These are phyloP conservation scores for Orientallactaga sibirica DNA, from an alignment of 2,797 vertebrate genomes.

Conservation along the genomic window DNA sequence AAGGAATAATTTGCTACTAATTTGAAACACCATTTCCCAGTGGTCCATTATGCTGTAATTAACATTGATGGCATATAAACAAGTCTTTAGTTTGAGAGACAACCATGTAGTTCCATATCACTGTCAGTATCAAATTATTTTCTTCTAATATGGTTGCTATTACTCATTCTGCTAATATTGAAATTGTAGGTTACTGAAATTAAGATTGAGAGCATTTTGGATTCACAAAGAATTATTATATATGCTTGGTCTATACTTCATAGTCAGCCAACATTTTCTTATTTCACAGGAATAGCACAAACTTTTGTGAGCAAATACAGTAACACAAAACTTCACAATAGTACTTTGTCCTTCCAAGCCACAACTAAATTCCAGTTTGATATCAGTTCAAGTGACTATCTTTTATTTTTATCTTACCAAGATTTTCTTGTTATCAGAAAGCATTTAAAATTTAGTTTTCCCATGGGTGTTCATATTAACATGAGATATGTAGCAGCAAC, in stretches of 20 bases:
- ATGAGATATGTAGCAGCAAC: slow-evolving; percentile 8
- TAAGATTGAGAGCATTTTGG: slow-evolving; percentile 35
- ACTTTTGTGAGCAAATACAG: slow-evolving; percentile 46
- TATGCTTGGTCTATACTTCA: slow-evolving; percentile 46
- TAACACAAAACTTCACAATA: slow-evolving; percentile 15
- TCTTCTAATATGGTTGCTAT: slow-evolving; percentile 51
- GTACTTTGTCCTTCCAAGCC: slow-evolving; percentile 49
- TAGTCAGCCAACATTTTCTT: slow-evolving; percentile 45
- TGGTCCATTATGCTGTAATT: background rate
- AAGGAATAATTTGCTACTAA: slow-evolving; percentile 26
- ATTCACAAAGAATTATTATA: background rate
- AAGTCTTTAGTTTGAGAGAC: slow-evolving; percentile 52
- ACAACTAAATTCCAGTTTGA: slow-evolving; percentile 54
- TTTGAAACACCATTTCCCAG: slow-evolving; percentile 44
- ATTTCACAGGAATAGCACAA: slow-evolving; percentile 45
- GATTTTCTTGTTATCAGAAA: slow-evolving; percentile 61
- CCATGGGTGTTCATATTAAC: slow-evolving; percentile 48
- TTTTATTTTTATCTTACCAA: slow-evolving; percentile 2
- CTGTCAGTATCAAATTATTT: slow-evolving; percentile 56
- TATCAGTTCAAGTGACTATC: slow-evolving; percentile 36
- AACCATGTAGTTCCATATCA: slow-evolving; percentile 11
- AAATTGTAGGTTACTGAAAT: slow-evolving; percentile 35
- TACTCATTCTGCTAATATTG: slow-evolving; percentile 54
- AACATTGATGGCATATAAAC: slow-evolving; percentile 12
- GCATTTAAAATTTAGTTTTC: slow-evolving; percentile 52